phyloP scores from a whole-genome alignment of 53 echinoderm and acorn worm genomes.

The Henricia sp. region DNA sequence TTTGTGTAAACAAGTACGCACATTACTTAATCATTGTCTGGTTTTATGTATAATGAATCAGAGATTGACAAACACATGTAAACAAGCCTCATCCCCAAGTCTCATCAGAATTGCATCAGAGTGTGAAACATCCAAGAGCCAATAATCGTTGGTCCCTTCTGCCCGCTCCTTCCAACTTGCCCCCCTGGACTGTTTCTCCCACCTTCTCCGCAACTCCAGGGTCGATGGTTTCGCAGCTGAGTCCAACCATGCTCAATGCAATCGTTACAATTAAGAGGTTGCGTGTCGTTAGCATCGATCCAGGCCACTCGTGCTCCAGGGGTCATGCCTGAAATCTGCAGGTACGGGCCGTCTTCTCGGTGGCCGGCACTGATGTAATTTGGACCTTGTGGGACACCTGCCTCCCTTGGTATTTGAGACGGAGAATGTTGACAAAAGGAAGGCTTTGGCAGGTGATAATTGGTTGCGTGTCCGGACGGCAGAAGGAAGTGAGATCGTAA shows the following conservation, averaged over 20 bases:
- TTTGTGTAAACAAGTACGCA: neutral
- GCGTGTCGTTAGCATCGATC: neutral
- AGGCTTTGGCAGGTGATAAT: constrained; percentile 11
- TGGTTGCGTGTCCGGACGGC: neutral
- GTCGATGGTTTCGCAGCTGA: constrained; percentile 22
- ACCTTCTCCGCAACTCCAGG: neutral
- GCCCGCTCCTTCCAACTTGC: neutral
- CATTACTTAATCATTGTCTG: neutral
- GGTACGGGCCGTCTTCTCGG: neutral
- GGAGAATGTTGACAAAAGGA: constrained; percentile 5
- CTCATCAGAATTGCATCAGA: neutral
- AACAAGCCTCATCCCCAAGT: neutral
- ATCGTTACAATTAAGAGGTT: constrained; percentile 1
- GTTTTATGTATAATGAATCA: constrained; percentile 11
- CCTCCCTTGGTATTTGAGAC: neutral
- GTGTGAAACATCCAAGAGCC: neutral
- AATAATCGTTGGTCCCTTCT: constrained; percentile 11
- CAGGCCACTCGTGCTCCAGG: no score
- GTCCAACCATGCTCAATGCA: neutral
- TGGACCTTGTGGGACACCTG: constrained; percentile 11
- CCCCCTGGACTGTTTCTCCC: neutral
- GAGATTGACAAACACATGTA: neutral
- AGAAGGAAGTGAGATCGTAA: constrained; percentile 1
- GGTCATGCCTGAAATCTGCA: neutral
- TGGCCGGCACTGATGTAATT: constrained; percentile 1